A percentile compares a stretch with the other conserved stretches of the same genome.
Conservation (phyloP, 2,888 invertebrate species). For the Agonum fuliginosum region DNA sequence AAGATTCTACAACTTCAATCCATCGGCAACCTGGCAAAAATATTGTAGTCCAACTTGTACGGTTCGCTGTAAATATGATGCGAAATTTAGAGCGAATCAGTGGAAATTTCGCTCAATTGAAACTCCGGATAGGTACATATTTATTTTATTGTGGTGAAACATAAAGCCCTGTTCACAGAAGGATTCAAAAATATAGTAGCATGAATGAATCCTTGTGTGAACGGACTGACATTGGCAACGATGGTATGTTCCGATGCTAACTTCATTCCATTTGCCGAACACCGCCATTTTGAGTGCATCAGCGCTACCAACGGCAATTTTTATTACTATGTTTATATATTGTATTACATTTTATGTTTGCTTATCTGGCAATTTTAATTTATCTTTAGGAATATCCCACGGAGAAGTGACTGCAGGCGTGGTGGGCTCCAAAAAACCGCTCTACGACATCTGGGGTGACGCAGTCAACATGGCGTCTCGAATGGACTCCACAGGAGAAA, state of each 20-base stretch:
- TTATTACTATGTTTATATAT: too few relatives aligned
- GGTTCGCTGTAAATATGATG: constrained; percentile 85
- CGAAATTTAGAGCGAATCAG: constrained; percentile 78
- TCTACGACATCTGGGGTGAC: constrained; percentile 98
- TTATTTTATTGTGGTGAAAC: constrained; percentile 67
- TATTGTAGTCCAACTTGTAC: constrained; percentile 78
- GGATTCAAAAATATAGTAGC: too few relatives aligned
- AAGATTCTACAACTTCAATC: constrained; percentile 73
- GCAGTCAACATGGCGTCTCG: constrained; percentile 97
- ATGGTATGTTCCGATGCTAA: too few relatives aligned
- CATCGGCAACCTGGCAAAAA: constrained; percentile 66
- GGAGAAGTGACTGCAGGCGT: constrained; percentile 96
- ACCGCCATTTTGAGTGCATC: too few relatives aligned
- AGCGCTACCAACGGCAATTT: too few relatives aligned
- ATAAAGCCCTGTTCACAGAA: constrained; percentile 66
- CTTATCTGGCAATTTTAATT: too few relatives aligned
- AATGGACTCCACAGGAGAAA: constrained; percentile 94
- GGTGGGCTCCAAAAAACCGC: constrained; percentile 93
- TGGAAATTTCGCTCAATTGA: constrained; percentile 75
- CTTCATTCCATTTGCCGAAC: too few relatives aligned
- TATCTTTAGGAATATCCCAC: constrained; percentile 85
- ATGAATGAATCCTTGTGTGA: constrained; percentile 62
- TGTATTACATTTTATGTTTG: too few relatives aligned
- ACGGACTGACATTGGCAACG: too few relatives aligned
- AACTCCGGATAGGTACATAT: constrained; percentile 82